phyloP scores from a whole-genome alignment of 2,888 invertebrate species.

The Coremacera marginata region DNA sequence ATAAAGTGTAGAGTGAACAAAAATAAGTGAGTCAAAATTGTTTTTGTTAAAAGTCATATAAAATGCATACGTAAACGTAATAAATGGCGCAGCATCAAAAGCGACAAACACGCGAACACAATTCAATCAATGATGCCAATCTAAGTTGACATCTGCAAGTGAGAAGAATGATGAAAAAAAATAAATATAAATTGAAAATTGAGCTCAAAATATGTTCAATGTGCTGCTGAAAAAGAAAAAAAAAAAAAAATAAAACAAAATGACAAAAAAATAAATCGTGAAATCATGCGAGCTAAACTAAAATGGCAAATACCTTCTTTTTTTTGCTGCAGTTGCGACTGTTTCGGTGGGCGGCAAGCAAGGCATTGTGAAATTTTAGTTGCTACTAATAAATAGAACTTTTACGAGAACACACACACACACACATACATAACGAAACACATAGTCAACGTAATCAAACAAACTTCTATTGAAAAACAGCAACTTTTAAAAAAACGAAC shows the following conservation, averaged over 20 bases:
- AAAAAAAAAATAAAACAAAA: neutral
- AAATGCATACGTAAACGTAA: neutral
- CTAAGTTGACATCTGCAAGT: constrained; percentile 27
- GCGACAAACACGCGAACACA: constrained; percentile 31
- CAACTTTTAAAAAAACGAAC: neutral
- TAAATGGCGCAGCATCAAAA: neutral
- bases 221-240: neutral
- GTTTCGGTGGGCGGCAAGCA: neutral
- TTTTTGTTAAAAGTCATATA: too few relatives aligned
- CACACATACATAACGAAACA: neutral
- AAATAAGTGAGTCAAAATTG: too few relatives aligned
- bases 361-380: neutral
- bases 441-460: neutral
- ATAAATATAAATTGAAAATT: neutral
- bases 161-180: neutral
- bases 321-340: neutral
- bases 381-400: constrained; percentile 12
- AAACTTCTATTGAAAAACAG: neutral
- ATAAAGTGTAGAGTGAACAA: too few relatives aligned
- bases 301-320: constrained; percentile 22
- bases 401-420: neutral
- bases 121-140: constrained; percentile 39
- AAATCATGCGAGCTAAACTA: constrained; percentile 36
- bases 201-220: neutral
- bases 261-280: constrained; percentile 19